These are phyloP conservation scores for Caenorhabditis panamensis DNA, from an alignment of 2,888 invertebrate species.

Conservation along the genomic window DNA sequence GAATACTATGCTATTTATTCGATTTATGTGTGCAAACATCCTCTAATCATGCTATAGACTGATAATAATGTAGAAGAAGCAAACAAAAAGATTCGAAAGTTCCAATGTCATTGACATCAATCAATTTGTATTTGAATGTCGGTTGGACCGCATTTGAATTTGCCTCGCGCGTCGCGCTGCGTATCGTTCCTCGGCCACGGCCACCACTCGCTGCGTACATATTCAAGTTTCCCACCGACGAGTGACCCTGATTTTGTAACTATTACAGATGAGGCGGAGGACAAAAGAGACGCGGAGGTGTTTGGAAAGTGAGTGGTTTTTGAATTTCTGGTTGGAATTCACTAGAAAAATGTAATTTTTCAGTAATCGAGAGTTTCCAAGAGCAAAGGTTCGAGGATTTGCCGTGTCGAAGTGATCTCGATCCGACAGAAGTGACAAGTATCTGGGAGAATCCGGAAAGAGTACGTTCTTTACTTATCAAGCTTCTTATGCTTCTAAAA, in stretches of 20 bases:
- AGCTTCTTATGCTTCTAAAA: too few species aligned
- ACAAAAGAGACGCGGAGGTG: neutral
- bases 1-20: too few species aligned
- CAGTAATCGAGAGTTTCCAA: neutral
- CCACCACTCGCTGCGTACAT: slow-evolving; percentile 9
- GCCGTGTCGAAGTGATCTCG: neutral
- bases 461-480: neutral
- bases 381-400: neutral
- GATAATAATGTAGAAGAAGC: neutral
- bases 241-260: neutral
- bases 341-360: neutral
- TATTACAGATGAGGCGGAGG: neutral
- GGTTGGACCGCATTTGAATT: slow-evolving; percentile 32
- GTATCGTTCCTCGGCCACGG: slow-evolving; percentile 28
- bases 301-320: slow-evolving; percentile 11
- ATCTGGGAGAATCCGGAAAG: slow-evolving; percentile 40
- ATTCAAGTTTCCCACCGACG: slow-evolving; percentile 11
- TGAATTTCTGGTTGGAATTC: neutral
- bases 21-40: too few species aligned
- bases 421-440: neutral
- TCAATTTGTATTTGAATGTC: slow-evolving; percentile 22
- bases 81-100: slow-evolving; percentile 8
- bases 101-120: slow-evolving; percentile 9
- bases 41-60: neutral
- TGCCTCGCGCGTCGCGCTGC: slow-evolving; percentile 19